These are phyloP conservation scores for Spicauda simplicius DNA, from an alignment of 2,888 invertebrate species.

Conservation along the genomic window DNA sequence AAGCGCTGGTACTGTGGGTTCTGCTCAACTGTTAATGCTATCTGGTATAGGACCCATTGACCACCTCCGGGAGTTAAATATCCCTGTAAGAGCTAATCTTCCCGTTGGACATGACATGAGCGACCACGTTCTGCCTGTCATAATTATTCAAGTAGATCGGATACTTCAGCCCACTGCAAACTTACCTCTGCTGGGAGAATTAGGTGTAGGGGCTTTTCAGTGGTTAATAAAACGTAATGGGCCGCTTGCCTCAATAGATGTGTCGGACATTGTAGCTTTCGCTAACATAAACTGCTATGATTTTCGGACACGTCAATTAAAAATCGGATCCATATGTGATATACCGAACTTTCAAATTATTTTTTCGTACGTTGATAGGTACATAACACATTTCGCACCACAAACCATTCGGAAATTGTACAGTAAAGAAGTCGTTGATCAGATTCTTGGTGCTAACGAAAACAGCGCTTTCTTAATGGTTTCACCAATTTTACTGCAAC, in stretches of 20 bases:
- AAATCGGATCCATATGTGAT: constrained; percentile 52
- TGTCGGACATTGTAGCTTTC: constrained; percentile 58
- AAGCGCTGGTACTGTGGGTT: constrained; percentile 63
- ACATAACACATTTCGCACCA: constrained; percentile 42
- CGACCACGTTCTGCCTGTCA: constrained; percentile 58
- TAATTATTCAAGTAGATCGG: constrained; percentile 53
- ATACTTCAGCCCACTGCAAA: constrained; percentile 31
- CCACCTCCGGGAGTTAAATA: constrained; percentile 52
- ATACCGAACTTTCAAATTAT: constrained; percentile 59
- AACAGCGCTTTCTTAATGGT: constrained; percentile 50
- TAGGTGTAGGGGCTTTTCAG: constrained; percentile 41
- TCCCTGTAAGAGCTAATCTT: constrained; percentile 53
- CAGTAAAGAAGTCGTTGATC: constrained; percentile 43
- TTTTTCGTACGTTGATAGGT: constrained; percentile 52
- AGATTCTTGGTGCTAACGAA: constrained; percentile 51
- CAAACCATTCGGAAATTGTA: constrained; percentile 37
- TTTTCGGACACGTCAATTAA: constrained; percentile 45
- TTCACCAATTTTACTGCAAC: constrained; percentile 55
- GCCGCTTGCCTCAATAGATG: constrained; percentile 57
- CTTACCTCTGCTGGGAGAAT: constrained; percentile 37
- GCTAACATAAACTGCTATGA: constrained; percentile 62
- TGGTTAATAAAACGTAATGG: constrained; percentile 49
- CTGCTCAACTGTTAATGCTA: constrained; percentile 64
- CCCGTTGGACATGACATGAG: constrained; percentile 63
- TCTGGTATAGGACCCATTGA: constrained; percentile 64